Conservation (phyloP, 2,797 vertebrate species). For the Margarornis squamiger region DNA sequence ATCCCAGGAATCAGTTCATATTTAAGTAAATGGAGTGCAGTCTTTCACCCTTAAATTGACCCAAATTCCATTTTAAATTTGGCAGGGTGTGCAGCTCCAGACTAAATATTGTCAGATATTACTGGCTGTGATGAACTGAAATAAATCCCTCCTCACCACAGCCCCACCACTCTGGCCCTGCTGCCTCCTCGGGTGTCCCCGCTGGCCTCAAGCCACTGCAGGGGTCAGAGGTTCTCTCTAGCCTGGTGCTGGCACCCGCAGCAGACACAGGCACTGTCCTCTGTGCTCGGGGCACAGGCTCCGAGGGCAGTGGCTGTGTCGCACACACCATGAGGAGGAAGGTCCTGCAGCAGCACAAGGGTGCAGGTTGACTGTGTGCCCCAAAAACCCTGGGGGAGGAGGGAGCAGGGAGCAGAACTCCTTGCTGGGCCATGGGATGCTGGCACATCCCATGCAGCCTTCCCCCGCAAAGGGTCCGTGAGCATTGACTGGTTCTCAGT, state of each 20-base stretch:
- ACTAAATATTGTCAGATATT: neutral
- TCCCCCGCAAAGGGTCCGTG: neutral
- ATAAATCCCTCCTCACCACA: neutral
- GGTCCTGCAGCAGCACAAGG: neutral
- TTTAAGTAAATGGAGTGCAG: neutral
- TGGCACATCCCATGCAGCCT: neutral
- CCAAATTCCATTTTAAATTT: neutral
- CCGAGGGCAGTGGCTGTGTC: neutral
- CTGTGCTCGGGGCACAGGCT: neutral
- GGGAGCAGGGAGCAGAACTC: neutral
- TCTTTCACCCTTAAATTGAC: neutral
- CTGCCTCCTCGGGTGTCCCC: neutral
- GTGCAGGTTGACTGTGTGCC: neutral
- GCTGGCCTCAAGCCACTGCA: too few relatives aligned
- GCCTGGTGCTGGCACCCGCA: neutral
- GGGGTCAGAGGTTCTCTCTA: neutral
- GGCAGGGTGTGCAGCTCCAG: neutral
- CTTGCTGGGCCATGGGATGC: neutral
- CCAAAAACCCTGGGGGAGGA: fast-evolving
- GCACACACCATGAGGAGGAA: neutral
- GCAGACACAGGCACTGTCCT: neutral
- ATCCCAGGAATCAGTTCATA: neutral
- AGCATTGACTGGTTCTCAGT: neutral
- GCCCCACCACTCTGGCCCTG: neutral
- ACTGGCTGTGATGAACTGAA: neutral